Conservation (phyloP, 2,113 vertebrate species). For the Hemibagrus wyckioides region DNA sequence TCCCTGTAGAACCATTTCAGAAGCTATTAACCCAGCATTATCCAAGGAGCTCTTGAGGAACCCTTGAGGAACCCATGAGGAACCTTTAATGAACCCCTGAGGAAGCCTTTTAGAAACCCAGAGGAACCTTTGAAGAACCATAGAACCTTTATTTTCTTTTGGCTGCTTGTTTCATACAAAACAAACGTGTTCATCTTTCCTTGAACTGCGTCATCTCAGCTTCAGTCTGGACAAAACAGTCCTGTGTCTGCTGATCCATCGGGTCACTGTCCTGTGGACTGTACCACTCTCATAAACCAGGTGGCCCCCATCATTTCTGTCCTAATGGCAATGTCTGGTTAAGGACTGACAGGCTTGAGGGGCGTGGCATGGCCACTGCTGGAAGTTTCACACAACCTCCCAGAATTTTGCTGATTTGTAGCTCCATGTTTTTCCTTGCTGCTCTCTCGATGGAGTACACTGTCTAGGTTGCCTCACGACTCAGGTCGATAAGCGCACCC, state of each 20-base stretch:
- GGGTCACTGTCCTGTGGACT: constrained; percentile 41
- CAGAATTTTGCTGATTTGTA: background rate
- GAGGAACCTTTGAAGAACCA: background rate
- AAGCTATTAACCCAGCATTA: too few species aligned
- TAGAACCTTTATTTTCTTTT: too few species aligned
- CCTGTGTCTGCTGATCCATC: constrained; percentile 55
- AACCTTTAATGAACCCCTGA: too few species aligned
- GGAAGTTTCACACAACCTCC: background rate
- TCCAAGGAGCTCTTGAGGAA: too few species aligned
- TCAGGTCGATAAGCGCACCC: constrained; percentile 54
- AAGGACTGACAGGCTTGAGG: background rate
- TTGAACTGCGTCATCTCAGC: constrained; percentile 66
- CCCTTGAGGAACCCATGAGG: too few species aligned
- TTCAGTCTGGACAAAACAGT: constrained; percentile 71
- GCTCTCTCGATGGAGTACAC: background rate
- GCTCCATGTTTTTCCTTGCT: background rate
- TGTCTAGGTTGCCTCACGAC: constrained; percentile 77
- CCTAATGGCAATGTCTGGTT: constrained; percentile 4
- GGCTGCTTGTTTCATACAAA: constrained; percentile 63
- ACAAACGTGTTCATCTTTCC: constrained; percentile 68
- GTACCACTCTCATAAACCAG: constrained; percentile 45
- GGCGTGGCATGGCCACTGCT: background rate
- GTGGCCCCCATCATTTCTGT: background rate
- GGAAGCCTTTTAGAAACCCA: too few species aligned
- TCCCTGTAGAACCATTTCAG: background rate